phyloP scores from a whole-genome alignment of 2,888 invertebrate species.

The Myopa testacea region DNA sequence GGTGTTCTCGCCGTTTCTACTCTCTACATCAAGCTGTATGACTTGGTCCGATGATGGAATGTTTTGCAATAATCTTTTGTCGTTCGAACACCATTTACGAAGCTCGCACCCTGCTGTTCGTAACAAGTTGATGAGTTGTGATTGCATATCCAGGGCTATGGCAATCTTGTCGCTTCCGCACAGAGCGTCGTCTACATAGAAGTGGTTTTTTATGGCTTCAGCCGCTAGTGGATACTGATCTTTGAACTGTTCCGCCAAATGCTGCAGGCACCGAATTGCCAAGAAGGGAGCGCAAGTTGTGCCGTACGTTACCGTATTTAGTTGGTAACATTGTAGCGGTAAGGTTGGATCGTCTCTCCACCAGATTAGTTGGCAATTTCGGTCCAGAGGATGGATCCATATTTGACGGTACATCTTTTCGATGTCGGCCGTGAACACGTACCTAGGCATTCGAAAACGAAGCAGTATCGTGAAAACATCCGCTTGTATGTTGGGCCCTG shows the following conservation, averaged over 20 bases:
- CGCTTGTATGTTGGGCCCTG: not conserved
- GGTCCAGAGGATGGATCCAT: not conserved
- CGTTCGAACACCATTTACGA: conserved; percentile 27
- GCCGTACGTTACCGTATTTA: conserved; percentile 1
- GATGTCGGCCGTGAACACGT: conserved; percentile 1
- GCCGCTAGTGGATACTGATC: not conserved
- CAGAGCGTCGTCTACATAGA: conserved; percentile 40
- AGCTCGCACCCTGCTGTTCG: conserved; percentile 26
- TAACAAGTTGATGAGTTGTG: conserved; percentile 24
- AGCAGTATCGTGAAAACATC: not conserved
- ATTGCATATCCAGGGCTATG: conserved; percentile 29
- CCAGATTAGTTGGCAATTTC: not conserved
- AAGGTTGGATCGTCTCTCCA: not conserved
- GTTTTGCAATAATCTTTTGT: conserved; percentile 17
- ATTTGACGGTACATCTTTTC: conserved; percentile 19
- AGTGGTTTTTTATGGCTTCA: conserved; percentile 21
- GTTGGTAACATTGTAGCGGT: not conserved
- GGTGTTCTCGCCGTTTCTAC: not conserved
- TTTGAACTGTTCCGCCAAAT: not conserved
- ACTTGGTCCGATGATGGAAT: conserved; percentile 12
- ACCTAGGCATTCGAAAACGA: not conserved
- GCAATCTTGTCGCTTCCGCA: conserved; percentile 29
- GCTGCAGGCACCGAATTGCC: conserved; percentile 2
- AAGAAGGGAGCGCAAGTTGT: conserved; percentile 8
- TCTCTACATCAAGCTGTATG: conserved; percentile 17